Conservation (phyloP, 2,797 vertebrate species). For the Labeo calbasu region DNA sequence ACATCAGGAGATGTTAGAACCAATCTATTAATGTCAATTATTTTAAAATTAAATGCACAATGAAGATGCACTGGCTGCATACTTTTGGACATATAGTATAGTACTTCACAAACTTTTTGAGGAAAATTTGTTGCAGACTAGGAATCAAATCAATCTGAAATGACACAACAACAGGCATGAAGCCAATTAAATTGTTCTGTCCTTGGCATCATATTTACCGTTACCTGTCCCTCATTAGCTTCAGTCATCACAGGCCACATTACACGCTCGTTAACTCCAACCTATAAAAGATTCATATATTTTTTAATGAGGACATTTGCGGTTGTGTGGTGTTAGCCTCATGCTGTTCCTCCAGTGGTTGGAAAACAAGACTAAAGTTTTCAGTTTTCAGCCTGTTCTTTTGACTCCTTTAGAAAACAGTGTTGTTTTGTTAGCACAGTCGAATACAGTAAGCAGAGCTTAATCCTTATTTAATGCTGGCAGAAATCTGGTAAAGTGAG, state of each 20-base stretch:
- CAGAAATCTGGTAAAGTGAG: slow-evolving; percentile 32
- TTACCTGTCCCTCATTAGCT: slow-evolving; percentile 42
- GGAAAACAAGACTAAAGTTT: not conserved
- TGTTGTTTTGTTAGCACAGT: not conserved
- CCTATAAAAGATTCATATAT: slow-evolving; percentile 38
- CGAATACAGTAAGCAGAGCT: slow-evolving; percentile 35
- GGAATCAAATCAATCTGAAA: slow-evolving; percentile 7
- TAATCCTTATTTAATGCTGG: slow-evolving; percentile 48
- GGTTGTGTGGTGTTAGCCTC: slow-evolving; percentile 2
- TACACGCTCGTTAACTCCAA: slow-evolving; percentile 39
- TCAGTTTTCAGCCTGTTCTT: not conserved
- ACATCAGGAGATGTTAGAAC: not conserved
- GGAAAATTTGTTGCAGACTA: not conserved
- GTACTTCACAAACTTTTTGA: not conserved
- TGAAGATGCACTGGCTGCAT: not conserved
- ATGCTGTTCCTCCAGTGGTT: not conserved
- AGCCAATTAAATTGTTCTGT: slow-evolving; percentile 13
- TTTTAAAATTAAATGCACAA: not conserved
- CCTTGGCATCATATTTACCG: slow-evolving; percentile 28
- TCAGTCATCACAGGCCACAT: slow-evolving; percentile 28
- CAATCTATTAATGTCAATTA: not conserved
- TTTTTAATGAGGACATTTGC: slow-evolving; percentile 45
- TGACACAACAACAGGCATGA: not conserved
- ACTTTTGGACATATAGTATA: not conserved
- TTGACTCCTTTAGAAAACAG: not conserved